Evolutionary conservation across 2,113 vertebrate genomes (phyloP).

Genomic region (Porphyrio hochstetteri): DNA sequence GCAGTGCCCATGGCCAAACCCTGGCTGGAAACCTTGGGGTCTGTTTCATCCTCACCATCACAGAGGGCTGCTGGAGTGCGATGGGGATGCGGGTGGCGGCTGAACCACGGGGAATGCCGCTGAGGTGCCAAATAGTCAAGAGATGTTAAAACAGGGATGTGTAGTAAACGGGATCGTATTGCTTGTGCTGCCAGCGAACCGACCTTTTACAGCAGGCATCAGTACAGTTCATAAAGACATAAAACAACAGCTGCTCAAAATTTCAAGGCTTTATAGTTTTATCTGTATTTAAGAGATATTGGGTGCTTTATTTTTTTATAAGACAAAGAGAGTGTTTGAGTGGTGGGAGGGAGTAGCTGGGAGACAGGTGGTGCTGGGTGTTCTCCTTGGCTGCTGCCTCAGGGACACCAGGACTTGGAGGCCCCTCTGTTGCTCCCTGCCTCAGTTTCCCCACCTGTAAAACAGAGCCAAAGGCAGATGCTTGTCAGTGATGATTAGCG

Average conservation of each 20-base stretch:
- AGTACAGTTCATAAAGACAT: constrained; percentile 45
- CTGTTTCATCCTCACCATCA: neutral
- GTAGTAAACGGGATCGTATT: neutral
- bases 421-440: neutral
- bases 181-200: neutral
- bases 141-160: neutral
- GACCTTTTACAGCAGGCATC: constrained; percentile 41
- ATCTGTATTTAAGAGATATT: constrained; percentile 51
- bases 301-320: neutral
- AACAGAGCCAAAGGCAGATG: neutral
- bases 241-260: constrained; percentile 58
- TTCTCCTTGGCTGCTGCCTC: fast-evolving
- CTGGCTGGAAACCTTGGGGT: neutral
- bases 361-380: neutral
- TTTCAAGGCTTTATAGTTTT: constrained; percentile 49
- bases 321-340: neutral
- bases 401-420: neutral
- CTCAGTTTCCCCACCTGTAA: neutral
- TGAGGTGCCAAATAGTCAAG: neutral
- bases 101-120: neutral
- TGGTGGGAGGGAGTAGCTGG: neutral
- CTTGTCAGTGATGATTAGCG: neutral
- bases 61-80: neutral
- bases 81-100: neutral
- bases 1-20: fast-evolving